phyloP scores from a whole-genome alignment of 53 echinoderm and acorn worm genomes.

The Hippasteria phrygiana region DNA sequence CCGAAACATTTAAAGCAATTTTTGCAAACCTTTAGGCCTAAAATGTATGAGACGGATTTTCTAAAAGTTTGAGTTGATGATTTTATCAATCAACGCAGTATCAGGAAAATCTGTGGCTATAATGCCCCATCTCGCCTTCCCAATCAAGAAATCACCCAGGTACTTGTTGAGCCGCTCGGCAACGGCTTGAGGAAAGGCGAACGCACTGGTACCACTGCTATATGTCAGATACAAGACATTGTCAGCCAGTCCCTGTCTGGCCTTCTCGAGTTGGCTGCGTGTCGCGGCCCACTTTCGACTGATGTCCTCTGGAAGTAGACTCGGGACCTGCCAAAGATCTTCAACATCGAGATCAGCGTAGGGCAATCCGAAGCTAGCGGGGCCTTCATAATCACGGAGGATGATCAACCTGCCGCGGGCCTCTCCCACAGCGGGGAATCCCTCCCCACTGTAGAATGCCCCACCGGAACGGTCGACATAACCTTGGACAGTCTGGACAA shows the following conservation, averaged over 20 bases:
- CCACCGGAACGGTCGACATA: background rate
- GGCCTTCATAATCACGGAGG: conserved; percentile 35
- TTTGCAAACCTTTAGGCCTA: background rate
- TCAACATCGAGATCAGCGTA: conserved; percentile 9
- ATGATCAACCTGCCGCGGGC: conserved; percentile 41
- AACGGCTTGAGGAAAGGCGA: conserved; percentile 36
- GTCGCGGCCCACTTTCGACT: background rate
- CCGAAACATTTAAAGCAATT: too few relatives aligned
- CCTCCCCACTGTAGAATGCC: background rate
- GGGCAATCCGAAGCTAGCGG: conserved; percentile 9
- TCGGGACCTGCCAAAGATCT: conserved; percentile 12
- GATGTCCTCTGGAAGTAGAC: background rate
- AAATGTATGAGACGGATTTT: background rate
- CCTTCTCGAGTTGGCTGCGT: conserved; percentile 11
- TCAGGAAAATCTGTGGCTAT: conserved; percentile 33
- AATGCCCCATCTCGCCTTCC: conserved; percentile 19
- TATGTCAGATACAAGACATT: conserved; percentile 19
- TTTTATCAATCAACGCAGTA: background rate
- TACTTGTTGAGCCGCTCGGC: conserved; percentile 23
- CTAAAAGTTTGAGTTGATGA: conserved; percentile 42
- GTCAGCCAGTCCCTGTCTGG: background rate
- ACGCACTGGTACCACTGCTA: conserved; percentile 17
- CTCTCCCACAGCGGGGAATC: conserved; percentile 7
- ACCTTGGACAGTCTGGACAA: conserved; percentile 31
- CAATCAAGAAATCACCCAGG: conserved; percentile 3